phyloP scores from a whole-genome alignment of 1,140 invertebrate genomes.

The Drosophila bocki region DNA sequence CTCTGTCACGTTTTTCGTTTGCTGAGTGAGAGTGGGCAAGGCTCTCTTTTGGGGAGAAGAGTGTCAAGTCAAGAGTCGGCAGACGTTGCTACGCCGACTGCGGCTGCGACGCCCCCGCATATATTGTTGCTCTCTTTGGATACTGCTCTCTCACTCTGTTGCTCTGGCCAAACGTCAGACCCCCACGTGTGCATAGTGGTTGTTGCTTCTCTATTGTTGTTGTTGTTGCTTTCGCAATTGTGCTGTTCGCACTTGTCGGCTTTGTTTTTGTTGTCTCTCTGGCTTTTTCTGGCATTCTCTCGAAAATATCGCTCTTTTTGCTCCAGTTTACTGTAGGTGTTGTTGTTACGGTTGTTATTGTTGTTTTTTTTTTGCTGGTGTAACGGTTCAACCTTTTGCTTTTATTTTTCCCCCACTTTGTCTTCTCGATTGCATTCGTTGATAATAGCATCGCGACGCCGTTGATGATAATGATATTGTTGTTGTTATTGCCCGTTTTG shows the following conservation, averaged over 20 bases:
- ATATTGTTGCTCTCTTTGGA: slow-evolving; percentile 29
- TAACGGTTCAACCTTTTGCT: slow-evolving; percentile 47
- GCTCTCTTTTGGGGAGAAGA: slow-evolving; percentile 22
- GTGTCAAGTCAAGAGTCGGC: slow-evolving; percentile 30
- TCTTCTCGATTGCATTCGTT: slow-evolving; percentile 60
- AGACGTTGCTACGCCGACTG: slow-evolving; percentile 55
- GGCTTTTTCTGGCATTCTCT: slow-evolving; percentile 52
- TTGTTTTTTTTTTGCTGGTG: slow-evolving; percentile 32
- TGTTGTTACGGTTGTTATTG: slow-evolving; percentile 38
- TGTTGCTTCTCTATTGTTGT: slow-evolving; percentile 44
- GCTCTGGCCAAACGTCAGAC: slow-evolving; percentile 23
- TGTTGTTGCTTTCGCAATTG: slow-evolving; percentile 21
- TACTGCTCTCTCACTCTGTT: slow-evolving; percentile 12
- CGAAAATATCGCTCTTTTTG: slow-evolving; percentile 46
- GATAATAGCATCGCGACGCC: slow-evolving; percentile 35
- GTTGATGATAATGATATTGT: slow-evolving; percentile 35
- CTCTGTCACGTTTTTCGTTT: slow-evolving; percentile 76
- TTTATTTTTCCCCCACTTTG: slow-evolving; percentile 41
- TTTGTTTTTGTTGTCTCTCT: slow-evolving; percentile 49
- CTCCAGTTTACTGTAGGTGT: slow-evolving; percentile 36
- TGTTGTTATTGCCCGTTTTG: slow-evolving; percentile 29
- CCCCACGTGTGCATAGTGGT: slow-evolving; percentile 73
- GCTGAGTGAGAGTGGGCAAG: slow-evolving; percentile 33
- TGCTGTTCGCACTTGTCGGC: slow-evolving; percentile 61
- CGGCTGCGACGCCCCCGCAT: slow-evolving; percentile 66